These are phyloP conservation scores for Lineus longissimus DNA, from an alignment of 1,140 invertebrate species.

Conservation along the genomic window DNA sequence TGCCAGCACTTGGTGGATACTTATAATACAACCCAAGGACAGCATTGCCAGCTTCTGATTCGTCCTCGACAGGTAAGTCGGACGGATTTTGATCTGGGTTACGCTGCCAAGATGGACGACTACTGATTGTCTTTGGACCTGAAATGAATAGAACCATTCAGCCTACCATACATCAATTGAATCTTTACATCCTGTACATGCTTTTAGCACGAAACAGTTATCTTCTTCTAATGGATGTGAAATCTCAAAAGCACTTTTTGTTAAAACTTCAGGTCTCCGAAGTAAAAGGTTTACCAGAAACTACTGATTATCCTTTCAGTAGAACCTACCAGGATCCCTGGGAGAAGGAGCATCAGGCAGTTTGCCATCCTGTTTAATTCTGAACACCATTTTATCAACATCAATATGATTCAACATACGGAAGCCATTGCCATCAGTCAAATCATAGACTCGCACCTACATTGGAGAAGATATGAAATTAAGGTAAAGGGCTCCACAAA, in stretches of 20 bases:
- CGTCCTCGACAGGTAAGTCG: not conserved
- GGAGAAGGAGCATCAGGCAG: too few species aligned
- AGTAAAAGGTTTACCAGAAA: too few species aligned
- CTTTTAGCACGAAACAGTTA: too few species aligned
- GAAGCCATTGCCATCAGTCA: constrained; percentile 47
- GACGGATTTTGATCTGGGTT: not conserved
- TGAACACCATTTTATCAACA: constrained; percentile 24
- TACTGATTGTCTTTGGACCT: constrained; percentile 39
- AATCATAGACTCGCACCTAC: constrained; percentile 41
- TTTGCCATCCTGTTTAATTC: too few species aligned
- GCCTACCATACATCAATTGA: too few species aligned
- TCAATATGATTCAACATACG: constrained; percentile 41
- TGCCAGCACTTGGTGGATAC: constrained; percentile 8
- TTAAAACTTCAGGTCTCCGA: too few species aligned
- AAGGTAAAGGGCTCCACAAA: too few species aligned
- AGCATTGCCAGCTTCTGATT: constrained; percentile 15
- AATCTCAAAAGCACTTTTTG: not conserved
- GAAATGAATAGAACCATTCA: not conserved
- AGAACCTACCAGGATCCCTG: too few species aligned
- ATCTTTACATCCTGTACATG: too few species aligned
- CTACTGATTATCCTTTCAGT: too few species aligned
- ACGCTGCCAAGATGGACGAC: constrained; percentile 29
- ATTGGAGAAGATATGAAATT: constrained; percentile 1
- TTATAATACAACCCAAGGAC: constrained; percentile 34
- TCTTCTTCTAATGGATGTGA: too few species aligned